These are phyloP conservation scores for Caenorhabditis inopinata DNA, from an alignment of 1,140 invertebrate genomes.

Conservation along the genomic window DNA sequence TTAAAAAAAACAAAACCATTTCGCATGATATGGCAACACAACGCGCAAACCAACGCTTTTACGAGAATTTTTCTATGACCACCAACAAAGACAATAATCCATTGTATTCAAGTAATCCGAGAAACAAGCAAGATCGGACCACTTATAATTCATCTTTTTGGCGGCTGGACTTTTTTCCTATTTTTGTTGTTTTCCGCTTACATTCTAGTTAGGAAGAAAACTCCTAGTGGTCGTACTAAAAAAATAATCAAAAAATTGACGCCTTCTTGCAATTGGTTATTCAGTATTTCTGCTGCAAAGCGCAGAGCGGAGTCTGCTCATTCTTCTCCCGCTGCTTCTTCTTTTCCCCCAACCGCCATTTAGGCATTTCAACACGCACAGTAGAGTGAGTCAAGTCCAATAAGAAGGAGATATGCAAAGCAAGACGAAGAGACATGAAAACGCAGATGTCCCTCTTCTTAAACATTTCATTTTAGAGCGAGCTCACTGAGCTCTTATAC, in stretches of 20 bases:
- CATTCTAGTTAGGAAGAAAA: background rate
- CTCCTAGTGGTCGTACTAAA: background rate
- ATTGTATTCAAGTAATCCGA: slow-evolving; percentile 6
- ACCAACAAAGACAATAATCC: slow-evolving; percentile 32
- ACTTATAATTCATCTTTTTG: background rate
- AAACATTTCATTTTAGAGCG: slow-evolving; percentile 26
- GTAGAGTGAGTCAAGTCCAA: background rate
- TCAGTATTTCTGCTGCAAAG: slow-evolving; percentile 21
- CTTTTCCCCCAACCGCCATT: background rate
- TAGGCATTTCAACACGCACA: slow-evolving; percentile 20
- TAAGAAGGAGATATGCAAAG: slow-evolving; percentile 9
- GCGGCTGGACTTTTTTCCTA: too few species aligned
- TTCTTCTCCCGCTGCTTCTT: background rate
- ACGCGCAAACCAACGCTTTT: background rate
- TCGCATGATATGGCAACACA: background rate
- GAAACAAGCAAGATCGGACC: background rate
- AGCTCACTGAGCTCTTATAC: background rate
- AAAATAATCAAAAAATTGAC: background rate
- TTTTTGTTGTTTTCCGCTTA: background rate
- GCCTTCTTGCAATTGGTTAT: slow-evolving; percentile 24
- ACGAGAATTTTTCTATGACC: background rate
- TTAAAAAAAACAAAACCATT: slow-evolving; percentile 19
- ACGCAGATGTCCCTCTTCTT: background rate
- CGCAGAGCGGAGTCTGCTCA: background rate
- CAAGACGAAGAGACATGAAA: background rate